These are phyloP conservation scores for Harpalus rufipes DNA, from an alignment of 2,888 invertebrate genomes.

Conservation along the genomic window DNA sequence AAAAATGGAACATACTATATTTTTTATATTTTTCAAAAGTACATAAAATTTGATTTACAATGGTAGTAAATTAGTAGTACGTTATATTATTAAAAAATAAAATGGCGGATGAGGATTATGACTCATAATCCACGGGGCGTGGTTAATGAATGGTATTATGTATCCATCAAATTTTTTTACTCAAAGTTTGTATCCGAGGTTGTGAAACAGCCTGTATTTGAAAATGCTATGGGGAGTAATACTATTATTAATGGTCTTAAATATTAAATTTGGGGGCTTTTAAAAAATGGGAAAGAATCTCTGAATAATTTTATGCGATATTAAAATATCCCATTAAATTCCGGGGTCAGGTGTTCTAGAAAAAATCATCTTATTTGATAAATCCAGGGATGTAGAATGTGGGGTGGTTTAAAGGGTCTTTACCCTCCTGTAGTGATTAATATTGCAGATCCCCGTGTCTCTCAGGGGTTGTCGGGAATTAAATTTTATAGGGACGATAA, in stretches of 20 bases:
- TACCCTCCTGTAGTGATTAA: slow-evolving; percentile 60
- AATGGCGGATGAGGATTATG: no score
- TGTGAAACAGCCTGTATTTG: no score
- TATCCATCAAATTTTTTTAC: no score
- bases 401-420: not conserved
- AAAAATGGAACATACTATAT: no score
- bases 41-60: no score
- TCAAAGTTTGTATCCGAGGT: no score
- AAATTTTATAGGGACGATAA: slow-evolving; percentile 64
- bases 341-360: not conserved
- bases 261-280: not conserved
- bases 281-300: not conserved
- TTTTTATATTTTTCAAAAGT: no score
- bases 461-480: slow-evolving; percentile 55
- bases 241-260: not conserved
- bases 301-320: not conserved
- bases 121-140: no score
- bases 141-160: no score
- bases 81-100: no score
- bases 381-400: not conserved
- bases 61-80: no score
- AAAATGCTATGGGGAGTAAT: not conserved
- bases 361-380: not conserved
- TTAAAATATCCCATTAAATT: not conserved
- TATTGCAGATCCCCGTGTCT: slow-evolving; percentile 45